Evolutionary conservation across 2,888 invertebrate species (phyloP), one percentile per base, ranked within the genome.

Genomic region (Matsumyia berberina): DNA sequence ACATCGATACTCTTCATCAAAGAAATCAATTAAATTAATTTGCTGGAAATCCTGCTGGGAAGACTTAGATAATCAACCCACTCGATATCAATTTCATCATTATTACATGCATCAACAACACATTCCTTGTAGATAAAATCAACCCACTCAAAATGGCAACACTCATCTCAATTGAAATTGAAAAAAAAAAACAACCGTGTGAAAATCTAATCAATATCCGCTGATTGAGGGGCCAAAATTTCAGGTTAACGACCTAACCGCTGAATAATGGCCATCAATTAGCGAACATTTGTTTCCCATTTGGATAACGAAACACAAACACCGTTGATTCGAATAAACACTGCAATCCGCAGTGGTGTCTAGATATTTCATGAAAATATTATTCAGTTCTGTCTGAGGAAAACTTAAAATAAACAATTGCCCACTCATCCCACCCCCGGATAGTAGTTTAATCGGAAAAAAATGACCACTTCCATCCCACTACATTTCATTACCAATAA

Each of bases 401-500:
- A 37, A 72, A 39, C n/a, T 53, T 62, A 42, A 69, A 60, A 69
- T 69, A 77, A 44, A 70, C 70, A 76, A 66, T 17, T 39, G 46
- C 35, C 42, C 33, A 51, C 67, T 15, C 49, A 46, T 29, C 6
- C 58, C 58, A 19, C 76, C 31, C 24, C 19, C 29, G 24, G 24
- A 60, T 8, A 15, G 60, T 62, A 42, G 72, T 51, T 51, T 12
- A 57, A 69, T 42, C 33, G 51, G n/a, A 35, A 49, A 69, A 31
- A 39, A 64, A 57, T 5, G 5, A 11, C n/a, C 51, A 35, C 11
- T 39, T 42, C n/a, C 35, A 33, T 60, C 42, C 24, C 29, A 77
- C 15, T 9, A 62, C n/a, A 57, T 39, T 73, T 35, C 19, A 57
- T 69, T 79, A 83, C 79, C 83, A 79, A 79, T 62, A 39, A 64